Evolutionary conservation across 2,888 invertebrate genomes (phyloP), one percentile per base, ranked within the genome.

Genomic region (Cheilosia grossa): DNA sequence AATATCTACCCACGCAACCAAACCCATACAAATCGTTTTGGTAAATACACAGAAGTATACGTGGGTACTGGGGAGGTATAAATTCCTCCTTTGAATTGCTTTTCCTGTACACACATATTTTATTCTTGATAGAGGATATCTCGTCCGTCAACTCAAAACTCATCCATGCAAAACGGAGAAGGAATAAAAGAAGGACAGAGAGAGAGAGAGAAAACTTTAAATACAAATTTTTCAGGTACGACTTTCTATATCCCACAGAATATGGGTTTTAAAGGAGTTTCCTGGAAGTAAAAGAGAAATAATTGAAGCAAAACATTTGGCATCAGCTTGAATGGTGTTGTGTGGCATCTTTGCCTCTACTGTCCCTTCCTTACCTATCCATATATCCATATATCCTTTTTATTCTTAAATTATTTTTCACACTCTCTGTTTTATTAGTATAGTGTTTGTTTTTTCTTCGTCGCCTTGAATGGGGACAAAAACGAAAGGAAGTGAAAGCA

Each of bases 291-390:
- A 67, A 78, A 67, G 72, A 61, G 78, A 81, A 81, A 81, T 85
- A 85, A 85, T 85, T 85, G 81, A 85, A 85, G 85, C 85, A 85
- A 85, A 81, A 85, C 81, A 85, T 85, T 85, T 81, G 69, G 81
- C 70, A 81, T 81, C 81, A 72, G 59, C 83, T 83, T 83, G 74
- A 85, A 75, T 80, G 74, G 58, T 80, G 74, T 33, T 54, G 58
- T 74, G 74, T 42, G 54, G 51, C 49, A 21, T 10, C 19, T 24
- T 2, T 19, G n/a, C 40, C 17, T 19, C 15, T 15, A 17, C 53
- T 24, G 47, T 61, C 58, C 21, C 15, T 30, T 21, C 42, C 37
- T 44, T n/a, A n/a, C n/a, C n/a, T n/a, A 33, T 47, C 37, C 53
- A 13, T 6, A 61, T 77, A 75, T 75, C 70, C 81, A 13, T 15